phyloP scores from a whole-genome alignment of 2,888 invertebrate species.

The Dynastes maya region DNA sequence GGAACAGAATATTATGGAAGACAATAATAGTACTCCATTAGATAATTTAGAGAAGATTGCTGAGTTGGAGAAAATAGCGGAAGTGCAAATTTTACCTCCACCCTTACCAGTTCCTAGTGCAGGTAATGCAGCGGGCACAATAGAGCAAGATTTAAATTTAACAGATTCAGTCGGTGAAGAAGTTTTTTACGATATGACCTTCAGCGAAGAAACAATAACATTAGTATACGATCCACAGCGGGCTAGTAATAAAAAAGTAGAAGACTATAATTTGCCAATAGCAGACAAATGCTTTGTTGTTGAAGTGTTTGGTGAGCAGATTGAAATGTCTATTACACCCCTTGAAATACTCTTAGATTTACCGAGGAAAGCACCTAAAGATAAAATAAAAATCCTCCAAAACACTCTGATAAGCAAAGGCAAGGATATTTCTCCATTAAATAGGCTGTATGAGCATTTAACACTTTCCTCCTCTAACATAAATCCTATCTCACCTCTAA shows the following conservation, averaged over 20 bases:
- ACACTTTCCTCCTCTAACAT: not conserved
- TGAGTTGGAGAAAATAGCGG: not conserved
- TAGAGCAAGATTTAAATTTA: constrained; percentile 44
- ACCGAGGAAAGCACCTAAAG: constrained; percentile 27
- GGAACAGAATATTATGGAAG: not conserved
- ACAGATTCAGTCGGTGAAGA: constrained; percentile 44
- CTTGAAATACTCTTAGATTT: constrained; percentile 58
- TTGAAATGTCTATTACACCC: constrained; percentile 59
- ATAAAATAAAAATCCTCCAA: constrained; percentile 50
- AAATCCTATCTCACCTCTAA: constrained; percentile 42
- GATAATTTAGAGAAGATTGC: not conserved
- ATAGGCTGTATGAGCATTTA: constrained; percentile 39
- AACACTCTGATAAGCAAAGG: constrained; percentile 15
- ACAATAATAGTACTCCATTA: not conserved
- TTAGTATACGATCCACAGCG: constrained; percentile 53
- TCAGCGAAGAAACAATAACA: constrained; percentile 50
- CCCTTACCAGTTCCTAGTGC: not conserved
- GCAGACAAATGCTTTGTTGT: constrained; percentile 58
- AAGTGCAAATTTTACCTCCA: not conserved
- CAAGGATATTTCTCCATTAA: constrained; percentile 34
- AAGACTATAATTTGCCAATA: constrained; percentile 57
- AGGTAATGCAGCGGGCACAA: no score
- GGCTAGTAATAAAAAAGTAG: constrained; percentile 50
- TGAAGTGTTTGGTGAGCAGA: constrained; percentile 60
- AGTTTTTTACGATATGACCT: constrained; percentile 51